Percentiles rank a stretch among this genome's conserved stretches.
phyloP scores from a whole-genome alignment of 2,113 vertebrate species.

The Romanogobio albipinnatus region DNA sequence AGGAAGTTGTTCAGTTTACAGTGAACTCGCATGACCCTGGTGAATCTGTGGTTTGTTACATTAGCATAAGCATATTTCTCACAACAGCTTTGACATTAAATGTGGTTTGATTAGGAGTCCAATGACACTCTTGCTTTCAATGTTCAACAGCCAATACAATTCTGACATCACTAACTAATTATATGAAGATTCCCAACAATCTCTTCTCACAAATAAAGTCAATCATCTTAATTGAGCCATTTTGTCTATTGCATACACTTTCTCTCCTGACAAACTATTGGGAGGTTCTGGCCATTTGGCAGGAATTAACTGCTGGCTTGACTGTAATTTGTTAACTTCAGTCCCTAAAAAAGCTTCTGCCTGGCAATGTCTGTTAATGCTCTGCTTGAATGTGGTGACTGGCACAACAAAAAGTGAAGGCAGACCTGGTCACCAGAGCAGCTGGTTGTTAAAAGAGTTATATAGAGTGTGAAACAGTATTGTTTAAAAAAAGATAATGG shows the following conservation, averaged over 20 bases:
- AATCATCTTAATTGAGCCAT: not conserved
- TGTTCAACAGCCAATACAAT: not conserved
- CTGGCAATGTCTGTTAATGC: conserved; percentile 70
- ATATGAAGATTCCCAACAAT: not conserved
- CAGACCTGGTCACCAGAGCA: conserved; percentile 48
- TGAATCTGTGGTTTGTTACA: not conserved
- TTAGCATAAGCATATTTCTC: conserved; percentile 9
- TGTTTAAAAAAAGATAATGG: not conserved
- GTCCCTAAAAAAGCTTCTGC: conserved; percentile 77
- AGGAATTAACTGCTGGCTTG: conserved; percentile 73
- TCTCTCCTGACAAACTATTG: conserved; percentile 55
- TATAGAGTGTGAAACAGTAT: not conserved
- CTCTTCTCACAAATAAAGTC: not conserved
- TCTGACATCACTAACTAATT: not conserved
- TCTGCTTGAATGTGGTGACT: conserved; percentile 75
- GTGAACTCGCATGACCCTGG: conserved; percentile 39
- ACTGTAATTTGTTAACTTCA: conserved; percentile 80
- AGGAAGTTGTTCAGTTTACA: conserved; percentile 6
- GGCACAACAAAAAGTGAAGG: conserved; percentile 40
- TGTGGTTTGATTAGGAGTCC: not conserved
- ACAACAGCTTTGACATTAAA: not conserved
- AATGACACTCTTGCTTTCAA: not conserved
- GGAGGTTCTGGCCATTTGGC: conserved; percentile 71
- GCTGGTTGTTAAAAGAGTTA: not conserved
- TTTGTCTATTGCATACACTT: conserved; percentile 27